These are phyloP conservation scores for Sinohyriopsis cumingii DNA, from an alignment of 2,888 invertebrate species.

Conservation along the genomic window DNA sequence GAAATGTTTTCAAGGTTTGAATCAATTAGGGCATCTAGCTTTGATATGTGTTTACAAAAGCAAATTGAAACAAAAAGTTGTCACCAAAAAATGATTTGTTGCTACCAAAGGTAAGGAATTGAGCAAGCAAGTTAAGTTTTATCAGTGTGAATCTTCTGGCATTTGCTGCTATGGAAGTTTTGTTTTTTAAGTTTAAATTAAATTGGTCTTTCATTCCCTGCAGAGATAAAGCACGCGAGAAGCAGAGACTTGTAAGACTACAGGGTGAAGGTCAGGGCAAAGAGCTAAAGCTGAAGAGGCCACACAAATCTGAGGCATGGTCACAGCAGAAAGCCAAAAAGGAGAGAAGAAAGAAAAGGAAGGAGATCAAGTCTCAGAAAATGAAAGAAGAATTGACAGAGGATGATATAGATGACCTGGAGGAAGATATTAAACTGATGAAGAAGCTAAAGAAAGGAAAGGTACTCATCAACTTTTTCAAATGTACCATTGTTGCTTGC, in stretches of 20 bases:
- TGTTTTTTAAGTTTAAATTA: too few species aligned
- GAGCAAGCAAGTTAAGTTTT: too few species aligned
- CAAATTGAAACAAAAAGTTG: too few species aligned
- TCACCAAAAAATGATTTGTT: too few species aligned
- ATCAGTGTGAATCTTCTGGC: too few species aligned
- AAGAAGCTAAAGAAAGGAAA: slow-evolving; percentile 91
- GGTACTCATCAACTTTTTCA: slow-evolving; percentile 62
- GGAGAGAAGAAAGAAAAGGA: slow-evolving; percentile 77
- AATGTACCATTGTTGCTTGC: neutral
- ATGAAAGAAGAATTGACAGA: slow-evolving; percentile 74
- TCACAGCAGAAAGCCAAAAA: slow-evolving; percentile 82
- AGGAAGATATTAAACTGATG: slow-evolving; percentile 83
- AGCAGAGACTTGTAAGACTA: slow-evolving; percentile 81
- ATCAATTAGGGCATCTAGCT: too few species aligned
- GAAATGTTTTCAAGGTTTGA: too few species aligned
- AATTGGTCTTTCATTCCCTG: slow-evolving; percentile 11
- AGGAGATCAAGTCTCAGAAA: slow-evolving; percentile 73
- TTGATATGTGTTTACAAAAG: too few species aligned
- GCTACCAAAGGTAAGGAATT: too few species aligned
- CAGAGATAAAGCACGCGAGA: slow-evolving; percentile 84
- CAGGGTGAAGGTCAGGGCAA: slow-evolving; percentile 76
- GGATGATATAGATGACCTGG: slow-evolving; percentile 69
- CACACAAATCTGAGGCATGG: slow-evolving; percentile 72
- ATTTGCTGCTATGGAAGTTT: too few species aligned
- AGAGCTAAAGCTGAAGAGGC: slow-evolving; percentile 17